Evolutionary conservation across 2,113 vertebrate genomes (phyloP), one percentile per base, ranked within the genome.

Genomic region (Dipodomys merriami): DNA sequence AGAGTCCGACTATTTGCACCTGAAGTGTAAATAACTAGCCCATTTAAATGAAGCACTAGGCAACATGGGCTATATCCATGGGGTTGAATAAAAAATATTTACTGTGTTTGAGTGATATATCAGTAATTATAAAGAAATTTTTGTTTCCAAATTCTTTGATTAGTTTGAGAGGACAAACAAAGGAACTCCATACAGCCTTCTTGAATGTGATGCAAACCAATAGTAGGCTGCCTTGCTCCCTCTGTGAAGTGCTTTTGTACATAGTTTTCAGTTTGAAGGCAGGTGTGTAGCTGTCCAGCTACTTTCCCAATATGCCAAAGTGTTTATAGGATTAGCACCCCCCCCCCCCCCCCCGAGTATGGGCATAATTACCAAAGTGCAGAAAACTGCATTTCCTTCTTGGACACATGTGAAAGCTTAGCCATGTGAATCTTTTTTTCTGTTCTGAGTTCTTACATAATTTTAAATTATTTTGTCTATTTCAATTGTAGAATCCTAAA

Each of bases 41-140:
- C 16, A 1, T 18, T 33, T 22, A 78, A 53, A 15, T 5, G 15
- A 23, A 77, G 39, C 49, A 25, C 39, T 9, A 6, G 68, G 74
- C 72, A 18, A 2, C 23, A 0, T 0, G 1, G 9, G 27, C 39
- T 67, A 10, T 19, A 6, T 4, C 12, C 4, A 0, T 27, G 6
- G 2, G 5, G 19, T 9, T 13, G 1, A 9, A 0, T 64, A 18
- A 15, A 10, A 57, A 35, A 22, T 1, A 1, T 20, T 72, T 53
- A 44, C 1, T 30, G 35, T 44, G 7, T 86, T 71, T 60, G 78
- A 60, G 60, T 44, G 13, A 23, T n/a, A 67, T 19, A 39, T 62
- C 68, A 57, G 88, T 33, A 19, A 19, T 76, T 15, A 15, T 62
- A 68, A 13, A 74, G 39, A 39, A 39, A 39, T 39, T 39, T 39